Conservation (phyloP, 2,888 invertebrate species). For the Pogonocherus hispidulus region DNA sequence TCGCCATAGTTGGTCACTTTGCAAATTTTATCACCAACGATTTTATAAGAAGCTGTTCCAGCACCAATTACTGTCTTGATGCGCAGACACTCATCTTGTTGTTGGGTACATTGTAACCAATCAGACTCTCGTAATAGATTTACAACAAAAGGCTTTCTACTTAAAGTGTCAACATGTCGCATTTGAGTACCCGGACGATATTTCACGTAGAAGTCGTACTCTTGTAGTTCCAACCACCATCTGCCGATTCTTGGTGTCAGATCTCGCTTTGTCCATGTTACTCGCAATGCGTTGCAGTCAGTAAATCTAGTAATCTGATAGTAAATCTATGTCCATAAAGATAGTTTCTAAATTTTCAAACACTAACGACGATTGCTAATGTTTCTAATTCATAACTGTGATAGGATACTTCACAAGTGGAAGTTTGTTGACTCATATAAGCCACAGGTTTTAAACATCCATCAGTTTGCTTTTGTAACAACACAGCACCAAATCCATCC, state of each 20-base stretch:
- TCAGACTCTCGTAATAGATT: conserved; percentile 20
- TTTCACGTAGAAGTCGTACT: conserved; percentile 52
- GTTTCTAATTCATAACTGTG: conserved; percentile 40
- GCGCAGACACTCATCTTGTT: conserved; percentile 14
- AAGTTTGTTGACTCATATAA: too few relatives aligned
- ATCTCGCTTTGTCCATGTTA: conserved; percentile 39
- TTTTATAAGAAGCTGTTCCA: conserved; percentile 6
- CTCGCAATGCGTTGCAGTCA: conserved; percentile 34
- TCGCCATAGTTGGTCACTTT: neutral
- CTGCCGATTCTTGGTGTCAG: conserved; percentile 44
- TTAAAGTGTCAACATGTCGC: conserved; percentile 54
- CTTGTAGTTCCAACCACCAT: conserved; percentile 55
- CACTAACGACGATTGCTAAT: conserved; percentile 29
- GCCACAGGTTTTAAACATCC: too few relatives aligned
- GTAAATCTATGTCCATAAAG: conserved; percentile 27
- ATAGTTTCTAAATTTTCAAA: conserved; percentile 28
- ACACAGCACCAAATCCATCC: too few relatives aligned
- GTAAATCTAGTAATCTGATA: too few relatives aligned
- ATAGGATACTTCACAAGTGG: too few relatives aligned
- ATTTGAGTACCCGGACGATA: conserved; percentile 53
- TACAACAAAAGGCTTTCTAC: conserved; percentile 36
- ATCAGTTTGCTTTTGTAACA: too few relatives aligned
- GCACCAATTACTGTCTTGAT: too few relatives aligned
- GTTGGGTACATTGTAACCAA: conserved; percentile 43
- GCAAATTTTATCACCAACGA: conserved; percentile 7